A percentile compares a stretch with the other conserved stretches of the same genome.
These are phyloP conservation scores for Rousettus madagascariensis DNA, from an alignment of 2,797 vertebrate species.

Conservation along the genomic window DNA sequence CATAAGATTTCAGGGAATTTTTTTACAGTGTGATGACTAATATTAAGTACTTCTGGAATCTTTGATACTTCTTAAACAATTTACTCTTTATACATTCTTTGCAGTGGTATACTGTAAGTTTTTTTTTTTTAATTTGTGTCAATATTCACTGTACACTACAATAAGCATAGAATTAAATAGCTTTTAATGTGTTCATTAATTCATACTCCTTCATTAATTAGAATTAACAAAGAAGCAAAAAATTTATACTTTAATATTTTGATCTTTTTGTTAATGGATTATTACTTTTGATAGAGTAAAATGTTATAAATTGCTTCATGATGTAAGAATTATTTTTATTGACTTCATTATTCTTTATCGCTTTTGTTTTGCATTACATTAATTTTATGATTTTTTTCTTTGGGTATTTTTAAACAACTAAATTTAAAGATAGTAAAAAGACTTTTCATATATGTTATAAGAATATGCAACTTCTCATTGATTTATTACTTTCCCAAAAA, in stretches of 20 bases:
- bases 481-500: not conserved
- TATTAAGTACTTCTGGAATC: not conserved
- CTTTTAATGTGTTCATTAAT: slow-evolving; percentile 28
- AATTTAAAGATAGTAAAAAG: not conserved
- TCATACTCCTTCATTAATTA: not conserved
- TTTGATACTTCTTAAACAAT: not conserved
- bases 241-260: not conserved
- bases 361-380: not conserved
- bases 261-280: not conserved
- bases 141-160: not conserved
- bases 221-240: not conserved
- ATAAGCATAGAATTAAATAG: not conserved
- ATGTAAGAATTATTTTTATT: not conserved
- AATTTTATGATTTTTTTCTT: not conserved
- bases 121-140: not conserved
- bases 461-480: not conserved
- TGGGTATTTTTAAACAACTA: not conserved
- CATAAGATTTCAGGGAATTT: not conserved
- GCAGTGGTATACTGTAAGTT: not conserved
- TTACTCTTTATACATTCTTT: not conserved
- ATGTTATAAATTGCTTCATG: not conserved
- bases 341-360: slow-evolving; percentile 25
- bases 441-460: not conserved
- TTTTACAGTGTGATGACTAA: not conserved
- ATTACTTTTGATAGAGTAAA: not conserved